Conservation (phyloP, 1,140 invertebrate species). For the Sminthurinus signatus region DNA sequence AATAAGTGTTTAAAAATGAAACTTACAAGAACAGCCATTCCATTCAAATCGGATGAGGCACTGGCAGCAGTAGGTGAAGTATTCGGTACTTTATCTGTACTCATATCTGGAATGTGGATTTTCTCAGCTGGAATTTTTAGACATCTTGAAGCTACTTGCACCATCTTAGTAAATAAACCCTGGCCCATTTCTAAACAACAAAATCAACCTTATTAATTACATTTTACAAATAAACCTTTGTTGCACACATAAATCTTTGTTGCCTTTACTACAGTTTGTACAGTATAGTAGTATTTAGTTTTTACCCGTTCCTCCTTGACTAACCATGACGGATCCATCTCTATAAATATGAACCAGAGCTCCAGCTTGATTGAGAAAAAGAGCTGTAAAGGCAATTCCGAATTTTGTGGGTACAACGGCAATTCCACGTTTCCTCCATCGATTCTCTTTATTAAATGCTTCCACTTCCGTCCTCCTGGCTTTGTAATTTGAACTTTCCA, state of each 20-base stretch:
- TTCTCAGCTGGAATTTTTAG: slow-evolving; percentile 65
- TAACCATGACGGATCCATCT: slow-evolving; percentile 87
- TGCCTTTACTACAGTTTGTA: too few species aligned
- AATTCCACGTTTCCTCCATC: slow-evolving; percentile 83
- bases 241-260: too few species aligned
- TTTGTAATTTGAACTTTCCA: slow-evolving; percentile 60
- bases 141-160: slow-evolving; percentile 71
- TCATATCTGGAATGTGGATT: slow-evolving; percentile 81
- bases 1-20: neutral
- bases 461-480: slow-evolving; percentile 56
- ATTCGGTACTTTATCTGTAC: slow-evolving; percentile 91
- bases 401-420: slow-evolving; percentile 82
- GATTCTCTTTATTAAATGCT: slow-evolving; percentile 70
- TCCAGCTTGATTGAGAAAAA: slow-evolving; percentile 79
- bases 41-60: slow-evolving; percentile 85
- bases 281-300: too few species aligned
- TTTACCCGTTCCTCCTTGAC: slow-evolving; percentile 76
- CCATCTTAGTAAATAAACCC: slow-evolving; percentile 91
- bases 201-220: too few species aligned
- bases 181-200: slow-evolving; percentile 49
- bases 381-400: slow-evolving; percentile 75
- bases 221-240: too few species aligned
- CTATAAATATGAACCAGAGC: slow-evolving; percentile 81
- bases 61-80: slow-evolving; percentile 88
- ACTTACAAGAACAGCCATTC: slow-evolving; percentile 80